A percentile compares a stretch with the other conserved stretches of the same genome.
phyloP scores from a whole-genome alignment of 2,797 vertebrate genomes.

The Oreochromis grahami region DNA sequence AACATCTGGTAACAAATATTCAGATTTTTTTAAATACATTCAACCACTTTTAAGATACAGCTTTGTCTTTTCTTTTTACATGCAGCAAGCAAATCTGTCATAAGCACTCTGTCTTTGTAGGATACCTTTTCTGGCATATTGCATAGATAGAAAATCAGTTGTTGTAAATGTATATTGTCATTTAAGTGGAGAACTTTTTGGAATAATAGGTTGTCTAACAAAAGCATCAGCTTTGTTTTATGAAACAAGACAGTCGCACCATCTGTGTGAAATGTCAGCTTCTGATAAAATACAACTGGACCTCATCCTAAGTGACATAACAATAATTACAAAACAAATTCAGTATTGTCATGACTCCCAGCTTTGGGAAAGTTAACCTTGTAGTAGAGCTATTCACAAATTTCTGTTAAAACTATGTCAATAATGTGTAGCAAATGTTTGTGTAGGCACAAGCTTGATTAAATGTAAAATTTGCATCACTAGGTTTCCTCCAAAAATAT shows the following conservation, averaged over 20 bases:
- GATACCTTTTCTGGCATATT: not conserved
- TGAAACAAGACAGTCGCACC: not conserved
- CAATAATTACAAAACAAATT: not conserved
- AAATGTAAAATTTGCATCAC: fast-evolving
- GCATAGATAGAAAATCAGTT: not conserved
- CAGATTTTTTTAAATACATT: fast-evolving
- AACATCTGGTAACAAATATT: not conserved
- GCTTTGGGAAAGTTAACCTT: not conserved
- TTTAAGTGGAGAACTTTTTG: not conserved
- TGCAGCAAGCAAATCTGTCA: fast-evolving
- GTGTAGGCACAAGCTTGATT: not conserved
- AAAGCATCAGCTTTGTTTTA: not conserved
- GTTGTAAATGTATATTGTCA: not conserved
- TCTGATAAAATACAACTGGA: not conserved
- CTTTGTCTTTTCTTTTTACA: not conserved
- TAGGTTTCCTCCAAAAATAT: not conserved
- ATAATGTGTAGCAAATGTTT: not conserved
- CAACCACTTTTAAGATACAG: not conserved
- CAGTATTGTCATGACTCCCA: not conserved
- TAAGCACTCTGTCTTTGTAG: not conserved
- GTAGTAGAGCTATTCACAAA: not conserved
- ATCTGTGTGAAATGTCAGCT: not conserved
- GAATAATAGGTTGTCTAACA: not conserved
- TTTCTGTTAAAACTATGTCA: not conserved
- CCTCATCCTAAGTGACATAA: not conserved